A percentile compares a stretch with the other conserved stretches of the same genome.
phyloP scores from a whole-genome alignment of 1,140 invertebrate genomes.

The Drosophila ananassae region DNA sequence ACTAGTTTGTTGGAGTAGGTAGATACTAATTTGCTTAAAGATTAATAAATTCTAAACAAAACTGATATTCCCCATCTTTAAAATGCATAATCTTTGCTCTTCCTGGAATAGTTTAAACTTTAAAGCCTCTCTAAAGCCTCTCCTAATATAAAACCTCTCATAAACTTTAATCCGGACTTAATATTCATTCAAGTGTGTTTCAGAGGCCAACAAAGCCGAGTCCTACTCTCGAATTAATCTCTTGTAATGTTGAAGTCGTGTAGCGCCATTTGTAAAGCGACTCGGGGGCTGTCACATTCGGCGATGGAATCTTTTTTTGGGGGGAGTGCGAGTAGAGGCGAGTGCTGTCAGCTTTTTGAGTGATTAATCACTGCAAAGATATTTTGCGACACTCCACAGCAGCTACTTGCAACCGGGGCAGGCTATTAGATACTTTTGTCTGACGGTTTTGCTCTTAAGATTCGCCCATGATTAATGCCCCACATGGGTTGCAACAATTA shows the following conservation, averaged over 20 bases:
- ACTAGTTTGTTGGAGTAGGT: too few relatives aligned
- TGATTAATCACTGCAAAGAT: conserved; percentile 76
- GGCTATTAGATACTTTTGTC: conserved; percentile 79
- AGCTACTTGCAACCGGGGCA: conserved; percentile 61
- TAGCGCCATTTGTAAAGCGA: conserved; percentile 73
- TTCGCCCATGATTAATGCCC: conserved; percentile 70
- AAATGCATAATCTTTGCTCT: too few relatives aligned
- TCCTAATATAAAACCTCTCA: background rate
- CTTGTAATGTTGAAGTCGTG: conserved; percentile 63
- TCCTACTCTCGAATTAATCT: conserved; percentile 31
- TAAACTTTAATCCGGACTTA: background rate
- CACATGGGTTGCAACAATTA: conserved; percentile 66
- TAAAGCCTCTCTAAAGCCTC: too few relatives aligned
- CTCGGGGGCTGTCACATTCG: conserved; percentile 36
- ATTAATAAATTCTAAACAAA: too few relatives aligned
- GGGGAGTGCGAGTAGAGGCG: background rate
- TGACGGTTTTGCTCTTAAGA: conserved; percentile 58
- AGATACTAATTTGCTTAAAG: too few relatives aligned
- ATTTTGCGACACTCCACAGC: conserved; percentile 61
- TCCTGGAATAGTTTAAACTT: too few relatives aligned
- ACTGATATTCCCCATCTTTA: too few relatives aligned
- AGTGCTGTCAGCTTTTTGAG: conserved; percentile 65
- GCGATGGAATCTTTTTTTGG: conserved; percentile 7
- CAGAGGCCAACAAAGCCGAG: background rate
- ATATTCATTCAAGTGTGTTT: conserved; percentile 8